A percentile compares a stretch with the other conserved stretches of the same genome.
These are phyloP conservation scores for Trachelus tabidus DNA, from an alignment of 2,888 invertebrate species.

Conservation along the genomic window DNA sequence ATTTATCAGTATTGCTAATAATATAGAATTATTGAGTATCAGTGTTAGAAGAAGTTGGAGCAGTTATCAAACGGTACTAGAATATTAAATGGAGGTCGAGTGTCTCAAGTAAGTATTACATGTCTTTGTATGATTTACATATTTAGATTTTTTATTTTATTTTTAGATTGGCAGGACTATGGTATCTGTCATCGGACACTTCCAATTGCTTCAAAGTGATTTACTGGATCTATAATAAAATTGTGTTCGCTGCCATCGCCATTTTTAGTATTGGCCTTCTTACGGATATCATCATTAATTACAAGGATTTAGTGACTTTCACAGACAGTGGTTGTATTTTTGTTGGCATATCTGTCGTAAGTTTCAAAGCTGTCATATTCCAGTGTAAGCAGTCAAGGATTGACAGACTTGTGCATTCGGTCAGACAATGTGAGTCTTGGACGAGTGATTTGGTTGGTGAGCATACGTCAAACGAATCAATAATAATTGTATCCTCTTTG, in stretches of 20 bases:
- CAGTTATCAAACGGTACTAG: not conserved
- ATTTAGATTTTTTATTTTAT: not conserved
- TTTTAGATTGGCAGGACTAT: not conserved
- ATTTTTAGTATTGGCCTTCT: slow-evolving; percentile 38
- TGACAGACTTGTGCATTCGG: not conserved
- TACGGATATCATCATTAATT: slow-evolving; percentile 36
- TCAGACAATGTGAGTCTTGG: not conserved
- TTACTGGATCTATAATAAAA: slow-evolving; percentile 38
- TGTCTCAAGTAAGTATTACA: not conserved
- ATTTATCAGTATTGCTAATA: not conserved
- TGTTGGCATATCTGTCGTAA: slow-evolving; percentile 43
- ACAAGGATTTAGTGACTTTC: slow-evolving; percentile 36
- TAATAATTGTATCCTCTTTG: not conserved
- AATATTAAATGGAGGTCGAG: not conserved
- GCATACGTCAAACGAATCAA: not conserved
- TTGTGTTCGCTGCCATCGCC: slow-evolving; percentile 30
- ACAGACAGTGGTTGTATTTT: slow-evolving; percentile 51
- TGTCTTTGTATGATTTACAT: not conserved
- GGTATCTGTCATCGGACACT: slow-evolving; percentile 1
- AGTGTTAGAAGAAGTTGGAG: not conserved
- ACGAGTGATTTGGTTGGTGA: not conserved
- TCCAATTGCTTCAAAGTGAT: slow-evolving; percentile 5
- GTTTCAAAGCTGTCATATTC: slow-evolving; percentile 42
- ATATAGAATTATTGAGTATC: not conserved
- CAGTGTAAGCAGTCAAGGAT: slow-evolving; percentile 15